Base-by-base conservation (phyloP, 2,113 vertebrate species). In the Petromus typicus region DNA sequence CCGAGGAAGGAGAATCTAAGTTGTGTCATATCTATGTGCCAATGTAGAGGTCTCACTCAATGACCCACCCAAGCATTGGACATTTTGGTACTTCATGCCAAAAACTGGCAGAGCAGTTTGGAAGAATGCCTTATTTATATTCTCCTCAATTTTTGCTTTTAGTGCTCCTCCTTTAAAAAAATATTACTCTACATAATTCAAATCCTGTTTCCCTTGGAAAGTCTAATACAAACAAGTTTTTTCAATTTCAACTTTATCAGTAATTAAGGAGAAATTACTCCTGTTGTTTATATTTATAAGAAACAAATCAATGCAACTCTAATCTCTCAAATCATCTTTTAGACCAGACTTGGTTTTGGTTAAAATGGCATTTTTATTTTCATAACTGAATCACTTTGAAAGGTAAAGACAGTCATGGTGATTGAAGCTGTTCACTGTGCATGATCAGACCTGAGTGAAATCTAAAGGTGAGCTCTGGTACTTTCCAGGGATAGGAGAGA, bases 341-440 rank as follows among this genome's bases (percentile, higher is more conserved):
- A 34, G 3, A 23, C 14, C 51, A 63, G 22, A 79, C 20, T 14
- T 67, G 17, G 2, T 86, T 69, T 90, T 54, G 61, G 30, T 63
- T 56, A 40, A 16, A 56, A 63, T 4, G 18, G 9, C 16, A 37
- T 32, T 30, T 67, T 79, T 51, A 61, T 22, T 48, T 80, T 90
- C n/a, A 12, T 12, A 61, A 56, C 73, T 6, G 23, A 25, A 66
- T 95, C 8, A 32, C 4, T 87, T 66, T 63, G 18, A 3, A 56
- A 61, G 37, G 11, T 0, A 23, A 0, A 5, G 3, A 5, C 75
- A 22, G 16, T 40, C 57, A 80, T 0, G 13, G 18, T 1, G 25
- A 63, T 0, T 57, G 71, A 63, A 40, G 61, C n/a, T 79, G 22
- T 48, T 83, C 32, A 40, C 20, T 22, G 57, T 16, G 16, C 4